Base-by-base conservation (phyloP, 2,888 invertebrate genomes). In the Apamea anceps region DNA sequence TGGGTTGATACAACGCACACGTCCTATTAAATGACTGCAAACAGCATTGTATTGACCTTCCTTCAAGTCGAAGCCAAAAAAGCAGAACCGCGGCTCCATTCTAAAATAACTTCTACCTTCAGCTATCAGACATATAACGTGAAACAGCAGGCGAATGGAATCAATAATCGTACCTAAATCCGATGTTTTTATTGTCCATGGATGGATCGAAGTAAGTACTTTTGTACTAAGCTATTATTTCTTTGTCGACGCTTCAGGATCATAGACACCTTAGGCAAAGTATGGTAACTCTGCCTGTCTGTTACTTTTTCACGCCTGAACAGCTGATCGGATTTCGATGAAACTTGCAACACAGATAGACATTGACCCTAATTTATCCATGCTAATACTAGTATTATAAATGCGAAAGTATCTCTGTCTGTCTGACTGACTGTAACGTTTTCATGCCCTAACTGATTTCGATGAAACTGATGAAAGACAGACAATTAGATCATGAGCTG, bases 101-200 rank as follows among this genome's bases (percentile, higher is more conserved):
- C 15, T n/a, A n/a, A 63, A 54, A 42, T 62, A 51, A n/a, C 42
- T 62, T 32, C 42, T 8, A 51, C 25, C 28, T 60, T 67, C 21
- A 21, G 18, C 6, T n/a, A n/a, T n/a, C 42, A 42, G 66, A 28
- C 37, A 60, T 5, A 18, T 32, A 63, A 62, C 13, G 25, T 7
- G 28, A 62, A 28, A 32, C 37, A 51, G 18, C 10, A 10, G 10
- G 42, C 51, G 15, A 42, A 48, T 60, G 8, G 1, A 67, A 80
- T 80, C 60, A 62, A 80, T 37, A 62, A 18, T 42, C n/a, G 18
- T 51, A 57, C 57, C 57, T 57, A 42, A 21, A 70, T 54, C 28
- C 2, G 15, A 13, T 51, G 68, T 28, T 51, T 42, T 13, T 32
- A 28, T 51, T 80, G 21, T 21, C 62, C 25, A 51, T 48, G 12